Conservation (phyloP, 1,140 invertebrate species). For the Platorchestia sp. region DNA sequence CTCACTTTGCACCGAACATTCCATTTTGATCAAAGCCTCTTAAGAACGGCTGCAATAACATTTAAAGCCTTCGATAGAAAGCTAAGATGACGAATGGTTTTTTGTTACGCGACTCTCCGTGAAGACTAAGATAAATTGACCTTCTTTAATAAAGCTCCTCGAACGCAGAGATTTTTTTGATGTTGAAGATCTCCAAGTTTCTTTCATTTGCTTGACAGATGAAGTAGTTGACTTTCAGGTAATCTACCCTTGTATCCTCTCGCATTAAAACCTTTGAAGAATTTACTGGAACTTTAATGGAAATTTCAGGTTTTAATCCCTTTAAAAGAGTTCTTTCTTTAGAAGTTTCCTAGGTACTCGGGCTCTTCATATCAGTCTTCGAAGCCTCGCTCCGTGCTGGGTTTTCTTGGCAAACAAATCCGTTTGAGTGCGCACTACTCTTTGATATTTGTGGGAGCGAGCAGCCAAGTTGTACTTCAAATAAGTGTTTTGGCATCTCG, state of each 20-base stretch:
- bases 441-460: neutral
- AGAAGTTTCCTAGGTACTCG: neutral
- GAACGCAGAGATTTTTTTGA: neutral
- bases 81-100: neutral
- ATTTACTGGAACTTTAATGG: neutral
- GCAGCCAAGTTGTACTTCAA: neutral
- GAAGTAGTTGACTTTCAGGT: neutral
- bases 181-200: neutral
- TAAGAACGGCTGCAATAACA: neutral
- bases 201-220: neutral
- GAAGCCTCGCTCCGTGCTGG: too few relatives aligned
- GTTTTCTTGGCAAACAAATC: neutral
- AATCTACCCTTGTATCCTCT: neutral
- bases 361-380: neutral
- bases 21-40: neutral
- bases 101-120: neutral
- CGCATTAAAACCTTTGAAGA: neutral
- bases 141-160: constrained; percentile 18
- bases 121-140: constrained; percentile 29
- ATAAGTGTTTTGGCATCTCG: neutral
- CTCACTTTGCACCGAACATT: neutral
- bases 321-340: neutral
- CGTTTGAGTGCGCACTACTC: neutral
- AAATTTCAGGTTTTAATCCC: neutral
- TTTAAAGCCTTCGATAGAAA: neutral